A percentile compares a stretch with the other conserved stretches of the same genome.
phyloP scores from a whole-genome alignment of 2,888 invertebrate species.

The Netelia fuscicornis region DNA sequence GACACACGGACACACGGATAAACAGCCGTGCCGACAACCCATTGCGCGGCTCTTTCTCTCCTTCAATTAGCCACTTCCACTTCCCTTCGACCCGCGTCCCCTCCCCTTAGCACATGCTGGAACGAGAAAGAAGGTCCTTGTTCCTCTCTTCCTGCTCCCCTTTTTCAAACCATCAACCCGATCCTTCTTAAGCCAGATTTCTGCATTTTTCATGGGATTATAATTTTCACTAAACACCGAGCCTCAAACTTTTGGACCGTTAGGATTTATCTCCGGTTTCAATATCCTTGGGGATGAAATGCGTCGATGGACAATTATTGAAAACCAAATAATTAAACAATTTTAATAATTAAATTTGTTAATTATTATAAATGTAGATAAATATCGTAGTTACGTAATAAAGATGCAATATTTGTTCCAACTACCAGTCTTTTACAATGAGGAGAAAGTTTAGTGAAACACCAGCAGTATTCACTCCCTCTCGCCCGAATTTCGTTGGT shows the following conservation, averaged over 20 bases:
- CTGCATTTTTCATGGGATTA: constrained; percentile 27
- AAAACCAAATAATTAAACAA: too few relatives aligned
- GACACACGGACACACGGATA: constrained; percentile 16
- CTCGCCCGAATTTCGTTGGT: neutral
- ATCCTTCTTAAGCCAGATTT: constrained; percentile 56
- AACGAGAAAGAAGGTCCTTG: constrained; percentile 42
- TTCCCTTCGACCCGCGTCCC: constrained; percentile 67
- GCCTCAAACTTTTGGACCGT: neutral
- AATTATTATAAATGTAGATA: too few relatives aligned
- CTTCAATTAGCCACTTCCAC: constrained; percentile 77
- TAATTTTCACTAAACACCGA: neutral
- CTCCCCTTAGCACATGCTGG: constrained; percentile 6
- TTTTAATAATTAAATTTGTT: too few relatives aligned
- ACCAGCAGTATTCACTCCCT: constrained; percentile 58
- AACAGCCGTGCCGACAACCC: constrained; percentile 63
- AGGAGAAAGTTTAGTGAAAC: constrained; percentile 43
- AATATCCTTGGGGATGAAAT: too few relatives aligned
- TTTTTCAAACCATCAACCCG: constrained; percentile 40
- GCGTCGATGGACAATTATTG: too few relatives aligned
- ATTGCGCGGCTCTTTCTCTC: constrained; percentile 69
- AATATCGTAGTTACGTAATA: too few relatives aligned
- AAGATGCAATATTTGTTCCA: neutral
- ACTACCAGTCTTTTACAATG: constrained; percentile 38
- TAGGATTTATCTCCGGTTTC: neutral
- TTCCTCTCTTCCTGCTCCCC: constrained; percentile 55